Evolutionary conservation across 2,113 vertebrate genomes (phyloP), one percentile per base, ranked within the genome.

Genomic region (Etia nguti): DNA sequence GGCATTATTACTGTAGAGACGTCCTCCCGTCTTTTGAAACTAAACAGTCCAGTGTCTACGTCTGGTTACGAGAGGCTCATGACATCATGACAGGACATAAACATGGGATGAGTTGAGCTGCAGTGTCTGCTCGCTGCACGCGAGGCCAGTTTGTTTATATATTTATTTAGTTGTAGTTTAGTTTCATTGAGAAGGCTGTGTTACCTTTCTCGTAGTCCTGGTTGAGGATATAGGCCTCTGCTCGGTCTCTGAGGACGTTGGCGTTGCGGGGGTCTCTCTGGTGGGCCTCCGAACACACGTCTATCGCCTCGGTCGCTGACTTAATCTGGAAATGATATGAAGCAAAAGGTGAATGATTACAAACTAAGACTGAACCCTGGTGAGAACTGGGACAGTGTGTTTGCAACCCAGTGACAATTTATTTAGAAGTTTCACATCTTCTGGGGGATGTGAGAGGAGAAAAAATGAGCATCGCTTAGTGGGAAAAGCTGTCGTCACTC

Each of bases 171-270:
- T n/a, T 54, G 50, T 54, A 54, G 8, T 54, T 6, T 54, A 16
- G 38, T 38, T 12, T 8, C 18, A 79, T 29, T 36, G 29, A 31
- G 36, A 52, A 34, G 4, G 2, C 29, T 12, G 24, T 31, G 1
- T 60, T 84, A 97, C 97, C 97, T 94, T 96, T 97, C 87, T 97
- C 96, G 15, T 97, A 97, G 18, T 97, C 96, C 90, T 97, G 97
- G 73, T 96, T 96, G 43, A 96, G 95, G 89, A 97, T 97, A 88
- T 93, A 97, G 24, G 96, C 97, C 89, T 97, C 97, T 0, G 97
- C 97, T 87, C 97, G 80, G 93, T 97, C 97, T 54, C 95, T 85
- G 81, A 97, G 96, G 82, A 97, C 52, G 80, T 96, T 94, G 31
- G 95, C 80, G 80, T 97, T 97, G 70, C 94, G 96, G 3, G 97